Evolutionary conservation across 23 tunicate species (phyloP).

Genomic region (Oikopleura dioica): DNA sequence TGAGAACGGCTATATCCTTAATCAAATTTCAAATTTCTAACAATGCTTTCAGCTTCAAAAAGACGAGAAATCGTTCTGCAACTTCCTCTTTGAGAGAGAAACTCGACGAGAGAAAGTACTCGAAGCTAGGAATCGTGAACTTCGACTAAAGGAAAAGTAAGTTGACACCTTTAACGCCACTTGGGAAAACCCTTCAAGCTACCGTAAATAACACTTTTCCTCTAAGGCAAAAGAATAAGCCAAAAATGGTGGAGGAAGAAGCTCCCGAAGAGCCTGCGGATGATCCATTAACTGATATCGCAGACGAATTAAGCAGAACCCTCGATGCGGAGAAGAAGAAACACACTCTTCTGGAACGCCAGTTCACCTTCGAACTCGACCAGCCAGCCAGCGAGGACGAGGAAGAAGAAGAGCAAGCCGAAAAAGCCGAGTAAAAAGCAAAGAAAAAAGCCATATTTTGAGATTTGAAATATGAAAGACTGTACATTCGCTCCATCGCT

Average conservation of each 20-base stretch:
- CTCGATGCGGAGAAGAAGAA: not conserved
- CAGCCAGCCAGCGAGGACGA: not conserved
- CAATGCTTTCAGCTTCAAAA: not conserved
- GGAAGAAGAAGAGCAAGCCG: no score
- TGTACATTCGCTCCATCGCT: no score
- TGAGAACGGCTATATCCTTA: no score
- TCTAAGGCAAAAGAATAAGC: not conserved
- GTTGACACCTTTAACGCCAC: not conserved
- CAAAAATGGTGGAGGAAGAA: not conserved
- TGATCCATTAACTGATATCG: not conserved
- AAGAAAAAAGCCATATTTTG: no score
- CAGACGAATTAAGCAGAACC: not conserved
- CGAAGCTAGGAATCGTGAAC: conserved; percentile 64
- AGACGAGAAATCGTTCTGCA: not conserved
- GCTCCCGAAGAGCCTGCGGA: not conserved
- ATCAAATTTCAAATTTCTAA: no score
- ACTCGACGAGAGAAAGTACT: conserved; percentile 89
- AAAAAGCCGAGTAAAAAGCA: no score
- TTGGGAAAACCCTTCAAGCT: not conserved
- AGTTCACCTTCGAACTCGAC: not conserved
- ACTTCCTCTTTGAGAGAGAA: conserved; percentile 63
- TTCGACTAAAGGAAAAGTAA: conserved; percentile 39
- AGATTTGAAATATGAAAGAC: no score
- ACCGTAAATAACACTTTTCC: not conserved
- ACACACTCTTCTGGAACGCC: not conserved